Conservation (phyloP, 1,140 invertebrate species). For the Drosophila guanche region DNA sequence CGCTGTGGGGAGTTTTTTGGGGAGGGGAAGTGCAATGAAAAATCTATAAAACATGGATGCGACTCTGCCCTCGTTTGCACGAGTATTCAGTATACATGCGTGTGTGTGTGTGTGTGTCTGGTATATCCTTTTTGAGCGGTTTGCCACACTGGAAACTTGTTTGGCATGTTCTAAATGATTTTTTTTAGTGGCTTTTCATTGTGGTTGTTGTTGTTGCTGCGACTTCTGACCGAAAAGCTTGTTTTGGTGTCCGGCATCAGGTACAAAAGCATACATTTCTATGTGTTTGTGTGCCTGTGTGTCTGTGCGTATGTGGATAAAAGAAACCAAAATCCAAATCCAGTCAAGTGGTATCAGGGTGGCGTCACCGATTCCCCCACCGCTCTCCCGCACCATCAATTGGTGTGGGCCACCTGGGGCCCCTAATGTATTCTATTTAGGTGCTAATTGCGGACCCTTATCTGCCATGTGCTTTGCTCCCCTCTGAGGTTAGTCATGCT, state of each 20-base stretch:
- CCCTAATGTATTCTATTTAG: slow-evolving; percentile 57
- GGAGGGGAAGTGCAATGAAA: slow-evolving; percentile 43
- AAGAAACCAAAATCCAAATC: slow-evolving; percentile 36
- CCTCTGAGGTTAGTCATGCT: slow-evolving; percentile 32
- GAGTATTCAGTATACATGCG: slow-evolving; percentile 18
- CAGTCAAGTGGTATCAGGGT: slow-evolving; percentile 53
- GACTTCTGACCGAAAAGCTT: slow-evolving; percentile 55
- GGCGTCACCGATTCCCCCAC: slow-evolving; percentile 35
- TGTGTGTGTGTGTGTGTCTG: slow-evolving; percentile 9
- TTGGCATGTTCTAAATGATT: slow-evolving; percentile 76
- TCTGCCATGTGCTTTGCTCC: slow-evolving; percentile 43
- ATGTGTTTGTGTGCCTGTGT: slow-evolving; percentile 34
- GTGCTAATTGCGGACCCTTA: slow-evolving; percentile 57
- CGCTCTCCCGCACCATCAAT: neutral
- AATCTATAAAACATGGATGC: slow-evolving; percentile 70
- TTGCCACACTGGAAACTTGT: slow-evolving; percentile 66
- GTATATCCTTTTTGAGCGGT: slow-evolving; percentile 74
- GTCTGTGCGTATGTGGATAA: slow-evolving; percentile 19
- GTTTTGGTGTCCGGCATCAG: slow-evolving; percentile 72
- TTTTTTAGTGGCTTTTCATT: slow-evolving; percentile 61
- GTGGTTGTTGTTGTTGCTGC: slow-evolving; percentile 42
- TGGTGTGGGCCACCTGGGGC: slow-evolving; percentile 38
- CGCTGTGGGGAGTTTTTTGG: neutral
- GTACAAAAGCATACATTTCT: slow-evolving; percentile 5
- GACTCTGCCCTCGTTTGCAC: slow-evolving; percentile 67